phyloP scores from a whole-genome alignment of 2,797 vertebrate species.

The Bucorvus abyssinicus region DNA sequence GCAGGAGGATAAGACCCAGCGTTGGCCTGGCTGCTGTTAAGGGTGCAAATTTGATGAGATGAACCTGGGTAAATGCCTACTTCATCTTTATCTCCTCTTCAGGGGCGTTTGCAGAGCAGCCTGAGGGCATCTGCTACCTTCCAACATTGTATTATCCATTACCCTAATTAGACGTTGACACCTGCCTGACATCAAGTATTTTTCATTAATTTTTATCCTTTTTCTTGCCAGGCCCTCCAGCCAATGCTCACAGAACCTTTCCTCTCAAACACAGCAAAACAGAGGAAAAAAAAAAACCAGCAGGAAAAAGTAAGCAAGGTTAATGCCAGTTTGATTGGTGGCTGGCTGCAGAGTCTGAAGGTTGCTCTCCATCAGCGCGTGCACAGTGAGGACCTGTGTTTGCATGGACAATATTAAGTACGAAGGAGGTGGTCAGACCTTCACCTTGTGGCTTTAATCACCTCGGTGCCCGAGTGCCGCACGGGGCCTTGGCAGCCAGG shows the following conservation, averaged over 20 bases:
- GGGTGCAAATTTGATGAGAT: neutral
- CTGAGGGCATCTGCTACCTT: constrained; percentile 17
- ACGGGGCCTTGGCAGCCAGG: neutral
- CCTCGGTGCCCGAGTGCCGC: neutral
- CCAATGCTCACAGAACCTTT: neutral
- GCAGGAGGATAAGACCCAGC: neutral
- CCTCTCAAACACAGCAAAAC: neutral
- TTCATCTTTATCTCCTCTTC: constrained; percentile 31
- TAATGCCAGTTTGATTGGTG: constrained; percentile 52
- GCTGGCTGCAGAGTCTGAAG: constrained; percentile 22
- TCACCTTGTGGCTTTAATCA: constrained; percentile 46
- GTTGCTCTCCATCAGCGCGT: neutral
- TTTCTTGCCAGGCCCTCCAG: neutral
- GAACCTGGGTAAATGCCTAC: neutral
- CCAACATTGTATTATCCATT: constrained; percentile 38
- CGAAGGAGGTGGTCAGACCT: neutral
- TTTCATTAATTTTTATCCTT: constrained; percentile 33
- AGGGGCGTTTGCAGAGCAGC: constrained; percentile 29
- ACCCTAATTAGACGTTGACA: constrained; percentile 40
- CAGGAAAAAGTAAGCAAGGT: constrained; percentile 11
- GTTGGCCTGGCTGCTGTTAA: neutral
- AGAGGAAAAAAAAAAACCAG: neutral
- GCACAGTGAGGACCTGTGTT: neutral
- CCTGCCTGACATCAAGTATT: constrained; percentile 7
- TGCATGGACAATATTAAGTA: neutral